These are phyloP conservation scores for Tetropium fuscum DNA, from an alignment of 2,888 invertebrate species.

Conservation along the genomic window DNA sequence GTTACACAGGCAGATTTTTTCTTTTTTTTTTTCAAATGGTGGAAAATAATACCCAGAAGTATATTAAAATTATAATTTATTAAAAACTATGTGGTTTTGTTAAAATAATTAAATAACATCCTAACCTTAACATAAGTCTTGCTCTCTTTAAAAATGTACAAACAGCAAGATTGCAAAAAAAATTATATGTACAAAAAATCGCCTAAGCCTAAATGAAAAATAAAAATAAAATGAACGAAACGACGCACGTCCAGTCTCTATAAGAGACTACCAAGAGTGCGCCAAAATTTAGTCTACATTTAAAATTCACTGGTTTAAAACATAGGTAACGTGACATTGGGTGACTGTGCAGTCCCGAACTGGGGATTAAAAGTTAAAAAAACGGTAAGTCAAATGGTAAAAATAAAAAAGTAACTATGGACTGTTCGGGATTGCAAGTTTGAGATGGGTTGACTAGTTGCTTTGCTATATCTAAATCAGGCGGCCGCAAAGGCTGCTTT, in stretches of 20 bases:
- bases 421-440: constrained; percentile 37
- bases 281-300: constrained; percentile 17
- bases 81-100: constrained; percentile 36
- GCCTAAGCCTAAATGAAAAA: constrained; percentile 29
- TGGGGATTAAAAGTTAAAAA: constrained; percentile 33
- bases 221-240: constrained; percentile 27
- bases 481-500: no score
- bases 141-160: constrained; percentile 40
- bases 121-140: constrained; percentile 45
- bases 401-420: constrained; percentile 32
- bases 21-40: not conserved
- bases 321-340: constrained; percentile 36
- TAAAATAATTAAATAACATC: constrained; percentile 48
- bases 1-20: no score
- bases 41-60: not conserved
- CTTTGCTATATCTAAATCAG: constrained; percentile 44
- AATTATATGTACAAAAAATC: constrained; percentile 34
- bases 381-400: constrained; percentile 47
- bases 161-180: constrained; percentile 41
- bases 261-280: constrained; percentile 1
- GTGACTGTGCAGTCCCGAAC: constrained; percentile 38
- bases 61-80: constrained; percentile 39
- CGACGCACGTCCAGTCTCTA: constrained; percentile 7
- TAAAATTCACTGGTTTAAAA: constrained; percentile 33
- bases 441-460: constrained; percentile 54